phyloP scores from a whole-genome alignment of 2,797 vertebrate species.

The Pantherophis alleghaniensis region DNA sequence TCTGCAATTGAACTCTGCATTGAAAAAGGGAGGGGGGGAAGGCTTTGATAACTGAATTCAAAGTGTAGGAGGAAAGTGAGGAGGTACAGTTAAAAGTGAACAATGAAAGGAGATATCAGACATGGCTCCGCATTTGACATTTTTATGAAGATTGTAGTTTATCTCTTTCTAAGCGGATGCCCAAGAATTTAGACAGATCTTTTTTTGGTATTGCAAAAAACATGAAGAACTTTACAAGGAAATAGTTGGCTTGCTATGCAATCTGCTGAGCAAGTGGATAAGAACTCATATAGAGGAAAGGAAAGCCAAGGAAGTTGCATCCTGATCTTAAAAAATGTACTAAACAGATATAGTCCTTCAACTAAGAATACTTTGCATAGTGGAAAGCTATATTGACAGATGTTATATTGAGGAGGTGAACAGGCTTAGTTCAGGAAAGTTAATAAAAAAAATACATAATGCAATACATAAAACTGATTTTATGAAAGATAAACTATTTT shows the following conservation, averaged over 20 bases:
- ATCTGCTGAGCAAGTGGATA: not conserved
- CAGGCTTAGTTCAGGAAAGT: not conserved
- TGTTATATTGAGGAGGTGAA: not conserved
- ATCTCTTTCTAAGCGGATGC: not conserved
- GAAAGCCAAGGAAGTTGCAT: not conserved
- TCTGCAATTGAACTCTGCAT: not conserved
- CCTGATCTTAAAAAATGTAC: not conserved
- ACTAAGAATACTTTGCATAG: not conserved
- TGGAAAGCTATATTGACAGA: not conserved
- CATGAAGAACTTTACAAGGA: not conserved
- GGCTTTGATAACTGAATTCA: not conserved
- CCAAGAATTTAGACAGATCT: not conserved
- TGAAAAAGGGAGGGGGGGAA: not conserved
- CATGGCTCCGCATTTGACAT: not conserved
- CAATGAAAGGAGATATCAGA: not conserved
- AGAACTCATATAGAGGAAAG: not conserved
- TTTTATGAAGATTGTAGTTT: not conserved
- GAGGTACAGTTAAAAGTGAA: not conserved
- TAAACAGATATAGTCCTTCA: not conserved
- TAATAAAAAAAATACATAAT: not conserved
- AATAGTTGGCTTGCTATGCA: not conserved
- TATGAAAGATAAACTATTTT: not conserved
- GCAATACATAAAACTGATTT: not conserved
- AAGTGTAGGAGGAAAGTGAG: not conserved
- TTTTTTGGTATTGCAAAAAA: not conserved